Conservation (phyloP, 2,797 vertebrate genomes). For the Salarias fasciatus region DNA sequence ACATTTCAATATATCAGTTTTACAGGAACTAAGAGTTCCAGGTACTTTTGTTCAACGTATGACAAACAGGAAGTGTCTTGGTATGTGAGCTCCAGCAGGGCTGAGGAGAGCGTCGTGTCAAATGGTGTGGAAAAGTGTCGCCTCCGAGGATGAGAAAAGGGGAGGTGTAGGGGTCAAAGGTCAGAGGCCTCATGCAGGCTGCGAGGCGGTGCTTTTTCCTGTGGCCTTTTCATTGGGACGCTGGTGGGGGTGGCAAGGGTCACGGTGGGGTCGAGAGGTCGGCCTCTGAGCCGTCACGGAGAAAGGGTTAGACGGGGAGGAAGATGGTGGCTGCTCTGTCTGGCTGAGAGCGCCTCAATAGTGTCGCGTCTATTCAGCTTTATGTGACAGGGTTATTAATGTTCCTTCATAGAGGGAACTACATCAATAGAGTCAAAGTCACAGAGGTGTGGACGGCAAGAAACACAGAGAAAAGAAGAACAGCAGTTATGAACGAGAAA, state of each 20-base stretch:
- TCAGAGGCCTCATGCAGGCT: constrained; percentile 55
- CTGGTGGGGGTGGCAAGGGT: constrained; percentile 52
- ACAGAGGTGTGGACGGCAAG: too few species aligned
- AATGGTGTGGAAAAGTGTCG: constrained; percentile 40
- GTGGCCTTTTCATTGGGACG: constrained; percentile 47
- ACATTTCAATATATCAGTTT: too few species aligned
- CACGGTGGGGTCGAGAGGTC: constrained; percentile 59
- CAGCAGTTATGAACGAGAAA: too few species aligned
- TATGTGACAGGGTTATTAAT: constrained; percentile 28
- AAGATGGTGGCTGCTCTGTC: not conserved
- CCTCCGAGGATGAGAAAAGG: constrained; percentile 23
- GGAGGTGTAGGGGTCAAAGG: constrained; percentile 54
- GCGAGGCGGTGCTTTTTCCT: constrained; percentile 58
- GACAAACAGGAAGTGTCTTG: not conserved
- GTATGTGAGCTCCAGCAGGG: constrained; percentile 22
- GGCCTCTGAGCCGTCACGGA: constrained; percentile 49
- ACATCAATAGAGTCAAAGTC: not conserved
- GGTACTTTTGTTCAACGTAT: constrained; percentile 9
- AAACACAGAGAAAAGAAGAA: too few species aligned
- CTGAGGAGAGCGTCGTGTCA: constrained; percentile 14
- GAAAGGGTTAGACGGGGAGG: constrained; percentile 22
- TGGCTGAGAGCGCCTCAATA: constrained; percentile 25
- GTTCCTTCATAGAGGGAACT: not conserved
- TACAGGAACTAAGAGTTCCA: too few species aligned
- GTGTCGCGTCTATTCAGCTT: constrained; percentile 21